Percentiles rank a stretch among this genome's conserved stretches.
phyloP scores from a whole-genome alignment of 2,888 invertebrate genomes.

The Drosophila algonquin region DNA sequence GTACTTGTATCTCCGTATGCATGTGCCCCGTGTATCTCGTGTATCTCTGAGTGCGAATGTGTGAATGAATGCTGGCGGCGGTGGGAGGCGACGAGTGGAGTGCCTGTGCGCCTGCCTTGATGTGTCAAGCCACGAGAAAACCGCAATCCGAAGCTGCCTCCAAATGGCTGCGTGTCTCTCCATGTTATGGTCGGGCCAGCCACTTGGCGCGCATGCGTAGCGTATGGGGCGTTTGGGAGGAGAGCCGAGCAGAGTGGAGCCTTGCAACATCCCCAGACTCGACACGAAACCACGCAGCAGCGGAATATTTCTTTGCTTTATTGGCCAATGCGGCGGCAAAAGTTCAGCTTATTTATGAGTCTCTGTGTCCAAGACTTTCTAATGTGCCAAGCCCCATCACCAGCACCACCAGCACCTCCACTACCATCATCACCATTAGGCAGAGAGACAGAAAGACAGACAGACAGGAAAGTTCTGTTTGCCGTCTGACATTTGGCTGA shows the following conservation, averaged over 20 bases:
- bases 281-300: slow-evolving; percentile 28
- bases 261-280: slow-evolving; percentile 37
- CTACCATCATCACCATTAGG: slow-evolving; percentile 5
- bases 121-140: slow-evolving; percentile 57
- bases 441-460: neutral
- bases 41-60: neutral
- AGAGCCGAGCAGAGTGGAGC: neutral
- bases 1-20: neutral
- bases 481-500: slow-evolving; percentile 68
- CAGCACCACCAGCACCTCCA: no score
- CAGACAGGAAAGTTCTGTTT: slow-evolving; percentile 66
- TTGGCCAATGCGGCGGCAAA: slow-evolving; percentile 30
- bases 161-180: slow-evolving; percentile 11
- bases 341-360: slow-evolving; percentile 51
- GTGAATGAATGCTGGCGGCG: slow-evolving; percentile 17
- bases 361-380: slow-evolving; percentile 31
- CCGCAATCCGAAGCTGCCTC: slow-evolving; percentile 51
- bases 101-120: slow-evolving; percentile 57
- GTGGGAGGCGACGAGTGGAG: slow-evolving; percentile 2
- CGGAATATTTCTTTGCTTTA: slow-evolving; percentile 39
- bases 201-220: slow-evolving; percentile 52
- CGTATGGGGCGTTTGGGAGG: slow-evolving; percentile 22
- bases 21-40: neutral
- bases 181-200: slow-evolving; percentile 34
- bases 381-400: slow-evolving; percentile 9